Evolutionary conservation across 2,113 vertebrate species (phyloP), one percentile per base, ranked within the genome.

Genomic region (Cebus imitator): DNA sequence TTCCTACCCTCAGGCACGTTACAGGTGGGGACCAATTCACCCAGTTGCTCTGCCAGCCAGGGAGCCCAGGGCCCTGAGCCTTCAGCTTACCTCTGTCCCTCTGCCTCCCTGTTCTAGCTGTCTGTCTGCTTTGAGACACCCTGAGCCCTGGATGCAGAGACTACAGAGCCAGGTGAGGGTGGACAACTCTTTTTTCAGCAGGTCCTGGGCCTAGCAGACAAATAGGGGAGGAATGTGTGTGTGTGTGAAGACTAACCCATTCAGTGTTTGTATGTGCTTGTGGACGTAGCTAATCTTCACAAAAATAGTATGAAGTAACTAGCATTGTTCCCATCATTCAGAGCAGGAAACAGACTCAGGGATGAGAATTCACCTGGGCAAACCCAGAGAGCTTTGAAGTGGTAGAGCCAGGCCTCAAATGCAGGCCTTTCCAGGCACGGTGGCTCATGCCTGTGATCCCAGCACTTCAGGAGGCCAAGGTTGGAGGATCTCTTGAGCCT

Each of bases 111-210:
- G 2, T 30, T 23, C 61, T 25, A 17, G 16, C 50, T 58, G 35
- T 32, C 43, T 48, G 1, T 80, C 79, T 30, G 23, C 30, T 32
- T 45, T 12, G 4, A 58, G 58, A 78, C 40, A 16, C n/a, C 14
- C 40, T 75, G n/a, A 1, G 35, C n/a, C 68, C 25, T 80, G 14
- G 27, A 40, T 21, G 68, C 52, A 61, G 13, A 80, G 45, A n/a
- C 45, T 32, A 6, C 0, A 0, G 43, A 80, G 7, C 10, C 48
- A 45, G n/a, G 21, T 8, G 76, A 85, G 9, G 8, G 7, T 8
- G 17, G 32, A n/a, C 23, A 79, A 8, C 32, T 25, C 25, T 32
- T 68, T 70, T n/a, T 43, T 40, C 8, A 35, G 3, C 25, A 30
- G 64, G 11, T 50, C 23, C 89, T 11, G 18, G 37, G 55, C 5